These are phyloP conservation scores for Catamblyrhynchus diadema DNA, from an alignment of 2,797 vertebrate genomes.

Conservation along the genomic window DNA sequence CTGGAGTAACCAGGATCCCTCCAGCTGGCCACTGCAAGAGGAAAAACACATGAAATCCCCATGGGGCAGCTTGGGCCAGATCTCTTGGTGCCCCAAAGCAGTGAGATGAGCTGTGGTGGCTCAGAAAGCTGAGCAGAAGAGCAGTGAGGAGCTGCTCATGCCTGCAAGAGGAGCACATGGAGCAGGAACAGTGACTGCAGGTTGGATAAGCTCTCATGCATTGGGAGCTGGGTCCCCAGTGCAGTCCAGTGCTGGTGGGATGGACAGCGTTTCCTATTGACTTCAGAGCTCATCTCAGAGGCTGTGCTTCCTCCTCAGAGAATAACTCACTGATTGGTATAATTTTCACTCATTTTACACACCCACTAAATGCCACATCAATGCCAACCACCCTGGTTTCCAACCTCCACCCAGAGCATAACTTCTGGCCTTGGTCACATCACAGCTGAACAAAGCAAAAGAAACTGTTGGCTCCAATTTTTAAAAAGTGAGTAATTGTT, in stretches of 20 bases:
- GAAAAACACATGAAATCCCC: not conserved
- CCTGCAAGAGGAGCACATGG: accelerated
- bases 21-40: not conserved
- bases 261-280: not conserved
- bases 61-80: not conserved
- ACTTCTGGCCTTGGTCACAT: slow-evolving; percentile 3
- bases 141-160: accelerated
- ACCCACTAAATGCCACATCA: not conserved
- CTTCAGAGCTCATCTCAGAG: not conserved
- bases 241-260: not conserved
- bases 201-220: not conserved
- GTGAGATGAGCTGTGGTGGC: not conserved
- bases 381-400: not conserved
- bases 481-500: slow-evolving; percentile 21
- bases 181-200: not conserved
- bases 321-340: not conserved
- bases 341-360: not conserved
- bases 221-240: accelerated
- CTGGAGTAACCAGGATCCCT: not conserved
- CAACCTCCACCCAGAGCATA: not conserved
- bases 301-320: not conserved
- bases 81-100: not conserved
- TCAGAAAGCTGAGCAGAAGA: not conserved
- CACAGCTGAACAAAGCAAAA: not conserved
- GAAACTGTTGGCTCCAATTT: not conserved